Percentiles rank a stretch among this genome's conserved stretches.
phyloP scores from a whole-genome alignment of 2,888 invertebrate genomes.

The Ceriagrion tenellum region DNA sequence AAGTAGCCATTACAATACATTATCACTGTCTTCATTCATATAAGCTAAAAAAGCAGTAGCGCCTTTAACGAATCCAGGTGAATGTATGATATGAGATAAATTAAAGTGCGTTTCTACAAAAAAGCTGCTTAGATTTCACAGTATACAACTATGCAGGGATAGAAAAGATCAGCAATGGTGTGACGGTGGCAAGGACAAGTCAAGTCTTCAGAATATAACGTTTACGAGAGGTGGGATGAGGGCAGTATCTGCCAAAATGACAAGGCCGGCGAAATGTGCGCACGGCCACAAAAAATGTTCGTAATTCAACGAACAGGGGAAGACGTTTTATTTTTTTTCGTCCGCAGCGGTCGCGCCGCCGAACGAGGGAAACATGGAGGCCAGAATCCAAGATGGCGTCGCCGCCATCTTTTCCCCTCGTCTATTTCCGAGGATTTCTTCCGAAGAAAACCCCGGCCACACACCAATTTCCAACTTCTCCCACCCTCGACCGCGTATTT shows the following conservation, averaged over 20 bases:
- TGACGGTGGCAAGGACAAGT: too few species aligned
- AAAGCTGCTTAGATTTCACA: too few species aligned
- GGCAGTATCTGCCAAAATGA: background rate
- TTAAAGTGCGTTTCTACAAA: too few species aligned
- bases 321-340: slow-evolving; percentile 32
- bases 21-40: too few species aligned
- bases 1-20: too few species aligned
- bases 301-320: background rate
- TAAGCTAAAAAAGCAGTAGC: too few species aligned
- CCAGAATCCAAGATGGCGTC: slow-evolving; percentile 56
- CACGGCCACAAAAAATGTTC: background rate
- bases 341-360: background rate
- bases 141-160: too few species aligned
- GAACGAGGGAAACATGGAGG: slow-evolving; percentile 38
- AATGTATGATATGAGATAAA: too few species aligned
- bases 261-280: slow-evolving; percentile 25
- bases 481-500: background rate
- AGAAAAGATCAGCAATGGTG: too few species aligned
- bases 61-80: too few species aligned
- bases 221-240: background rate
- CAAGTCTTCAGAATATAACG: too few species aligned
- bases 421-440: background rate
- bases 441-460: background rate
- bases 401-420: background rate
- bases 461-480: background rate